Evolutionary conservation across 2,797 vertebrate genomes (phyloP).

Genomic region (Micromesistius poutassou): DNA sequence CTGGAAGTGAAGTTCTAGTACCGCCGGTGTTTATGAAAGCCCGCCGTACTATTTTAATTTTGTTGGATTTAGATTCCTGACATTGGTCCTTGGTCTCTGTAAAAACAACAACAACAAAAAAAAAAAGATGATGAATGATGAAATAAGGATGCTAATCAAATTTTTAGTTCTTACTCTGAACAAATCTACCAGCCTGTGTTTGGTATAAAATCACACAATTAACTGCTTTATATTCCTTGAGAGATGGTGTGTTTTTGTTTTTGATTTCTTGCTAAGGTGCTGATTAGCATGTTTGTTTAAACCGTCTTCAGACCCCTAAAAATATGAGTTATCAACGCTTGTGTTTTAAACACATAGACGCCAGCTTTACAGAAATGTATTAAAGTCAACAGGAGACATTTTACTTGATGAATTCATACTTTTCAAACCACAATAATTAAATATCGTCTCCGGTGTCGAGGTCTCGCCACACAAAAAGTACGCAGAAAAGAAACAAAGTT

Average conservation of each 20-base stretch:
- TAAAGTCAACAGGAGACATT: background rate
- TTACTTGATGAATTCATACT: no score
- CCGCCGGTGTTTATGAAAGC: background rate
- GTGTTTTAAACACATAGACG: background rate
- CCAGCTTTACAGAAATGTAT: background rate
- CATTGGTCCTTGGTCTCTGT: background rate
- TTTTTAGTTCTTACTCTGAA: background rate
- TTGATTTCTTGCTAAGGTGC: background rate
- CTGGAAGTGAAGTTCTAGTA: background rate
- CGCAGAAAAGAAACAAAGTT: background rate
- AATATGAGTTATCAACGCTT: background rate
- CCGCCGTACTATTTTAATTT: slow-evolving; percentile 3
- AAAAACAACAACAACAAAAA: no score
- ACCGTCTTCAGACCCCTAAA: background rate
- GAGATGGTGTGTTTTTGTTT: background rate
- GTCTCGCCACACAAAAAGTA: background rate
- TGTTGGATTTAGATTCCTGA: background rate
- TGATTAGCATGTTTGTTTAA: background rate
- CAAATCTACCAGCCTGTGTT: background rate
- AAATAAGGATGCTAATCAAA: background rate
- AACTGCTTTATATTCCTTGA: background rate
- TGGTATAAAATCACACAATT: background rate
- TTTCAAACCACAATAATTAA: no score
- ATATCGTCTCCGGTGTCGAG: background rate
- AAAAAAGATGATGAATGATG: background rate